A percentile compares a stretch with the other conserved stretches of the same genome.
These are phyloP conservation scores for Oreochromis grahami DNA, from an alignment of 2,797 vertebrate genomes.

Conservation along the genomic window DNA sequence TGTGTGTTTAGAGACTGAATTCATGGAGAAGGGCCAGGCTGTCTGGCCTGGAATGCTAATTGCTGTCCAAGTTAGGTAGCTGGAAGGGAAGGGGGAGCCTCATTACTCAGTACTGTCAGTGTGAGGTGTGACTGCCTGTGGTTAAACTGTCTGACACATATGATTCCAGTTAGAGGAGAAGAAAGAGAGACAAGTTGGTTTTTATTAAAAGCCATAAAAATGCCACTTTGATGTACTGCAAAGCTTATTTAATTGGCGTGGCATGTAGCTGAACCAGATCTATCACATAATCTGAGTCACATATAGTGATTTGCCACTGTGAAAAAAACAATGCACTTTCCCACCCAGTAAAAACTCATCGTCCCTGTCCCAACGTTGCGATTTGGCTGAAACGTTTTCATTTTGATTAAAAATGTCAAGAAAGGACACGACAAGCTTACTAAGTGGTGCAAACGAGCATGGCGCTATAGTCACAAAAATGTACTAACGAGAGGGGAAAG, in stretches of 20 bases:
- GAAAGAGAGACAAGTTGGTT: background rate
- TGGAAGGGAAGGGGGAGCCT: background rate
- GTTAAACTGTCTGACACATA: background rate
- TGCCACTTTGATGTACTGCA: background rate
- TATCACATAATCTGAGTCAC: background rate
- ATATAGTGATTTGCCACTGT: background rate
- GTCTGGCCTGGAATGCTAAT: conserved; percentile 17
- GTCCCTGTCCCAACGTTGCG: background rate
- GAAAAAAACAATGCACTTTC: background rate
- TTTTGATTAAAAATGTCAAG: background rate
- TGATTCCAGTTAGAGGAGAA: background rate
- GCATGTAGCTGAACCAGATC: background rate
- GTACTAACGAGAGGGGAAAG: background rate
- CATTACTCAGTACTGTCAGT: background rate
- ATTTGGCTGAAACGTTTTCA: background rate
- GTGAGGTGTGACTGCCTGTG: background rate
- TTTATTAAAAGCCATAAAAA: background rate
- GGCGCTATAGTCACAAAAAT: background rate
- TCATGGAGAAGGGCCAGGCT: background rate
- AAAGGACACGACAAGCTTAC: background rate
- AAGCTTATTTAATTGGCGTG: background rate
- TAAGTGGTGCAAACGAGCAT: background rate
- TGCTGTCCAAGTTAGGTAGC: background rate
- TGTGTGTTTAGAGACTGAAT: conserved; percentile 61
- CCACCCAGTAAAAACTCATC: background rate